These are phyloP conservation scores for Pygmarrhopalites habei DNA, from an alignment of 1,140 invertebrate genomes.

Conservation along the genomic window DNA sequence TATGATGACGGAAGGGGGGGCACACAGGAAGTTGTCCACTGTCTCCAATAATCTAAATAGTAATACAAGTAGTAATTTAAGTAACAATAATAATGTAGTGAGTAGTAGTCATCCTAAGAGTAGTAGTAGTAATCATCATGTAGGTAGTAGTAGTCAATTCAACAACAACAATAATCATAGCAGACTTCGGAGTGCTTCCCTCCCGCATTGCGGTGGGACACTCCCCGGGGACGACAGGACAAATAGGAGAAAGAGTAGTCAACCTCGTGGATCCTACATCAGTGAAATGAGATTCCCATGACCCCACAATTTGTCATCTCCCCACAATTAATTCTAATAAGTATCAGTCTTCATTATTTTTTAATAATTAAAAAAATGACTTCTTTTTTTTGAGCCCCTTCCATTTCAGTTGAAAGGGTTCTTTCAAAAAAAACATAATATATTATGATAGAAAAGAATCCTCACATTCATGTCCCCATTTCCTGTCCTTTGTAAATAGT, in stretches of 20 bases:
- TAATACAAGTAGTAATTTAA: slow-evolving; percentile 13
- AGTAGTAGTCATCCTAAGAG: slow-evolving; percentile 14
- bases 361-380: no score
- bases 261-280: slow-evolving; percentile 23
- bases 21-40: no score
- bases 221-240: not conserved
- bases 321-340: no score
- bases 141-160: slow-evolving; percentile 6
- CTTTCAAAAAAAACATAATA: no score
- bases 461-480: no score
- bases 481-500: no score
- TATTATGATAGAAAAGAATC: no score
- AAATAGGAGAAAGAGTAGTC: slow-evolving; percentile 15
- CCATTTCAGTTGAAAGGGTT: no score
- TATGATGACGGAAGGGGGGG: no score
- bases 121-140: not conserved
- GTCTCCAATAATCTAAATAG: slow-evolving; percentile 4
- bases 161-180: not conserved
- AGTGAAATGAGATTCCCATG: slow-evolving; percentile 34
- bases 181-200: slow-evolving; percentile 19
- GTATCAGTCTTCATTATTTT: no score
- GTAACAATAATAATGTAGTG: slow-evolving; percentile 22
- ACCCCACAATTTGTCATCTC: no score
- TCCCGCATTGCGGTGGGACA: not conserved
- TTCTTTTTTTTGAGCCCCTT: no score